Conservation (phyloP, 2,888 invertebrate genomes). For the Melitaea athalia region DNA sequence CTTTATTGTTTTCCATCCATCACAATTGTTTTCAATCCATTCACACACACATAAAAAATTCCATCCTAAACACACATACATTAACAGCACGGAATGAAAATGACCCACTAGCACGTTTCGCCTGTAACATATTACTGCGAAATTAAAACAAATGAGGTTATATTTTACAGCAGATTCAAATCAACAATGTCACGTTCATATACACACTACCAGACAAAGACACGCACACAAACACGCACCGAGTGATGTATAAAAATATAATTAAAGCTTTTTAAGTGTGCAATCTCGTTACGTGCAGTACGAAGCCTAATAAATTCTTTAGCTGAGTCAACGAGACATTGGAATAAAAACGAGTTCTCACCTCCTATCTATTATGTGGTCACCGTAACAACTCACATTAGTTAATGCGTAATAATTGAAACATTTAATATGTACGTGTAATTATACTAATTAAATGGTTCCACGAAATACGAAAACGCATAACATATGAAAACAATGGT, state of each 20-base stretch:
- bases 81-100: not conserved
- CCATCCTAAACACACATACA: not conserved
- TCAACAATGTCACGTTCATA: slow-evolving; percentile 5
- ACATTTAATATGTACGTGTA: not conserved
- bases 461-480: not conserved
- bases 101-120: slow-evolving; percentile 14
- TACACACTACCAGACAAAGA: not conserved
- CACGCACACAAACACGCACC: not conserved
- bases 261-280: slow-evolving; percentile 23
- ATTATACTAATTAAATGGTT: not conserved
- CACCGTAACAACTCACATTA: not conserved
- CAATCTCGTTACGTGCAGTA: slow-evolving; percentile 27
- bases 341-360: slow-evolving; percentile 1
- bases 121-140: not conserved
- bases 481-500: not conserved
- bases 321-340: slow-evolving; percentile 21
- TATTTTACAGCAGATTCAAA: not conserved
- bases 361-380: not conserved
- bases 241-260: slow-evolving; percentile 12
- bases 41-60: not conserved
- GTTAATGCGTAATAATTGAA: not conserved
- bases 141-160: slow-evolving; percentile 2
- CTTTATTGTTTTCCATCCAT: slow-evolving; percentile 30
- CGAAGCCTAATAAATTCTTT: slow-evolving; percentile 35
- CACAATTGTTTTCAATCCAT: slow-evolving; percentile 1